phyloP scores from a whole-genome alignment of 2,113 vertebrate genomes.

The Alouatta palliata region DNA sequence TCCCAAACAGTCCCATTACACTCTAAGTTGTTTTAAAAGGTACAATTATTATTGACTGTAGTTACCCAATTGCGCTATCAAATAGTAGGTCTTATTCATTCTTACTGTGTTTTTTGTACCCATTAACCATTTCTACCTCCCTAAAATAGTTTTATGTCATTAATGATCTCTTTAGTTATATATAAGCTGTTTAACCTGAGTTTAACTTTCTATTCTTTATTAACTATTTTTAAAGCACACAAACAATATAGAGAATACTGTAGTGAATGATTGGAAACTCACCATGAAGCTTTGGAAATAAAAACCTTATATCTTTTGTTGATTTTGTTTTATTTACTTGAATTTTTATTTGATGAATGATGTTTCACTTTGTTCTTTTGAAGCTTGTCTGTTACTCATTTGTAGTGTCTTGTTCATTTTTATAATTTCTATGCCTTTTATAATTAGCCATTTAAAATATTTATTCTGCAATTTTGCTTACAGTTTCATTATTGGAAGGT shows the following conservation, averaged over 20 bases:
- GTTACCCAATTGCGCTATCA: too few species aligned
- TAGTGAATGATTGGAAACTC: background rate
- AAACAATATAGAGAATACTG: background rate
- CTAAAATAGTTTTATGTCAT: background rate
- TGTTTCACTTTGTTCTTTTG: background rate
- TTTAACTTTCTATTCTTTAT: background rate
- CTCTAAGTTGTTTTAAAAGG: too few species aligned
- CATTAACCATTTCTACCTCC: too few species aligned
- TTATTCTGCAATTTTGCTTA: background rate
- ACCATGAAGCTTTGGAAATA: background rate
- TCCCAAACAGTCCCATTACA: too few species aligned
- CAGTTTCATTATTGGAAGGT: background rate
- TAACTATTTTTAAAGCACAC: background rate
- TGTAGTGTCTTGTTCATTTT: background rate
- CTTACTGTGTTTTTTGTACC: too few species aligned
- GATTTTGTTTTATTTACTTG: background rate
- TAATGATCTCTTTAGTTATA: slow-evolving; percentile 29
- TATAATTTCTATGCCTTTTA: background rate
- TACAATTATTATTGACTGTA: too few species aligned
- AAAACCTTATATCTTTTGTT: background rate
- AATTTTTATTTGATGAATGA: background rate
- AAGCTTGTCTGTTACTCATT: background rate
- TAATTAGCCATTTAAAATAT: background rate
- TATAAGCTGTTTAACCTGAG: background rate
- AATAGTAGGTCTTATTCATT: too few species aligned